Evolutionary conservation across 1,140 invertebrate genomes (phyloP).

Genomic region (Drosophila grimshawi): DNA sequence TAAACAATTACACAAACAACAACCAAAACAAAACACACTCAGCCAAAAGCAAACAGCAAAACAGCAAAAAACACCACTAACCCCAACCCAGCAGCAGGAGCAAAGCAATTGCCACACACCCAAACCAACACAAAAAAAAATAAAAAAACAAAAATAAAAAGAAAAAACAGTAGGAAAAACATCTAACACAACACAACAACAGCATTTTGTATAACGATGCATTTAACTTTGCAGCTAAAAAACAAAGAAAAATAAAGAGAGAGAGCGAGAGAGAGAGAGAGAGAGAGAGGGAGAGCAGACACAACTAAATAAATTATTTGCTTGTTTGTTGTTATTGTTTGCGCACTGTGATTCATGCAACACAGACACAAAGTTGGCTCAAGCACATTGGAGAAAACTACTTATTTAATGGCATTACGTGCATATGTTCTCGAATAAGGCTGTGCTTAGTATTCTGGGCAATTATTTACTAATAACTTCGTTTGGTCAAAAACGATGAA

Average conservation of each 20-base stretch:
- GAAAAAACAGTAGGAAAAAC: conserved; percentile 17
- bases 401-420: background rate
- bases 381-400: background rate
- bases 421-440: background rate
- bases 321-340: conserved; percentile 31
- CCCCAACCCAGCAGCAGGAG: conserved; percentile 49
- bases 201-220: conserved; percentile 41
- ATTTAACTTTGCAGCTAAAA: conserved; percentile 61
- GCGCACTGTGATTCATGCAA: conserved; percentile 26
- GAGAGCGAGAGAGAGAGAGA: conserved; percentile 1
- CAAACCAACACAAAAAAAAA: background rate
- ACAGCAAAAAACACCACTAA: conserved; percentile 25
- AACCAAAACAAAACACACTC: conserved; percentile 23
- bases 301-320: conserved; percentile 27
- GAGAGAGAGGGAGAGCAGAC: background rate
- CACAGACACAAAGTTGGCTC: background rate
- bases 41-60: conserved; percentile 4
- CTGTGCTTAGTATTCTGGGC: no score
- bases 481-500: no score
- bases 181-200: conserved; percentile 9
- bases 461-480: background rate
- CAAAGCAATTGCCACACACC: conserved; percentile 21
- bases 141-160: conserved; percentile 22
- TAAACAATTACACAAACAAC: conserved; percentile 56
- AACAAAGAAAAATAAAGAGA: conserved; percentile 19